phyloP scores from a whole-genome alignment of 2,113 vertebrate genomes.

The Monopterus albus region DNA sequence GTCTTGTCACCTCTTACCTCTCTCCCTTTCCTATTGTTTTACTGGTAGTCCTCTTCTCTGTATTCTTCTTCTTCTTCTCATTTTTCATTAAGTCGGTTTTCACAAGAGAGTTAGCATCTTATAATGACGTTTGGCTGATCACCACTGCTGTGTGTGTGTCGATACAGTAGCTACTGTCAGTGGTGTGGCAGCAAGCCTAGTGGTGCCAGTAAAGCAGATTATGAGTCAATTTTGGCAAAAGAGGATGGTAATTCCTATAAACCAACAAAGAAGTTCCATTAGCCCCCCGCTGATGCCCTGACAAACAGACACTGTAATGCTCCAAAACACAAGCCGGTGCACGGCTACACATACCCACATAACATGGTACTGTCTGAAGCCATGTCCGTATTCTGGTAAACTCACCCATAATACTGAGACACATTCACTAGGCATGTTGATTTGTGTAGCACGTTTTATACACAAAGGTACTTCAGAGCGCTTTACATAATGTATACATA shows the following conservation, averaged over 20 bases:
- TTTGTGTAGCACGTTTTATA: too few relatives aligned
- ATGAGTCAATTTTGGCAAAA: conserved; percentile 98
- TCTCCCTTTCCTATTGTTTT: conserved; percentile 81
- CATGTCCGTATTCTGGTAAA: conserved; percentile 5
- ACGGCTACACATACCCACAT: conserved; percentile 39
- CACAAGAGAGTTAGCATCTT: conserved; percentile 84
- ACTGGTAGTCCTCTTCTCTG: conserved; percentile 77
- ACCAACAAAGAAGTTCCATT: conserved; percentile 99
- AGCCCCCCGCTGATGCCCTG: conserved; percentile 95
- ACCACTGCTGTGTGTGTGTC: conserved; percentile 60
- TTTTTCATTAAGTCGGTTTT: conserved; percentile 82
- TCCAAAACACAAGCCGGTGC: conserved; percentile 72
- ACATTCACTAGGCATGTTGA: too few relatives aligned
- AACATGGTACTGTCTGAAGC: conserved; percentile 8
- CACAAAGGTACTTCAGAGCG: too few relatives aligned
- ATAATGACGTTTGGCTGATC: conserved; percentile 85
- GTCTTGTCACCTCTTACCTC: conserved; percentile 89
- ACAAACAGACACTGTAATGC: conserved; percentile 87
- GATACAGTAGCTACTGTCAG: conserved; percentile 63
- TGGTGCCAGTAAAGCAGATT: conserved; percentile 94
- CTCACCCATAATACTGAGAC: background rate
- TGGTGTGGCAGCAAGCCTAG: conserved; percentile 54
- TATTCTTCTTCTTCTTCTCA: conserved; percentile 84
- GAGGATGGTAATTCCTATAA: conserved; percentile 95
- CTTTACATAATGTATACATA: too few relatives aligned